Conservation (phyloP, 2,888 invertebrate genomes). For the Rhagophthalmus giganteus region DNA sequence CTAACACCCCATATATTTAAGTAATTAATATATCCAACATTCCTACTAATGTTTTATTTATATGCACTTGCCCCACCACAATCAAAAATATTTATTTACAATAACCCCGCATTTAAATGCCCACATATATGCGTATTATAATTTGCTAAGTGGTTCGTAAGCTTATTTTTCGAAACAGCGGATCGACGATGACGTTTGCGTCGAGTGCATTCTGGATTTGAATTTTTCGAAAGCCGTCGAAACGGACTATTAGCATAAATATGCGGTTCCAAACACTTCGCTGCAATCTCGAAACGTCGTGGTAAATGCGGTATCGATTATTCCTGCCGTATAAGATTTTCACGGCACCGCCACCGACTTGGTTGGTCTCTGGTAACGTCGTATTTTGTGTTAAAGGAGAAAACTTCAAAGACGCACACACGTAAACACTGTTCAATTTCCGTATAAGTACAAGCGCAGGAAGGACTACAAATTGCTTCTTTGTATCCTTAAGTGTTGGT, state of each 20-base stretch:
- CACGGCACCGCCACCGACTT: slow-evolving; percentile 27
- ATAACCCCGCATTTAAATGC: too few relatives aligned
- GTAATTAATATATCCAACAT: neutral
- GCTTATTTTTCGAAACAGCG: too few relatives aligned
- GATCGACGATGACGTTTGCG: too few relatives aligned
- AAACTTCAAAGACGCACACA: slow-evolving; percentile 32
- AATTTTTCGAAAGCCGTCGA: slow-evolving; percentile 36
- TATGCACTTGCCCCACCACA: too few relatives aligned
- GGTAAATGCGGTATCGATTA: slow-evolving; percentile 41
- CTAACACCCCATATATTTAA: slow-evolving; percentile 21
- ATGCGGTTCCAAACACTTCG: slow-evolving; percentile 40
- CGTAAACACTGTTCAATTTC: slow-evolving; percentile 36
- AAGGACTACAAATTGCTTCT: slow-evolving; percentile 42
- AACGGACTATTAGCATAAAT: slow-evolving; percentile 42
- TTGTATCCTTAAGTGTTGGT: slow-evolving; percentile 29
- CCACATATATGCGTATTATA: too few relatives aligned
- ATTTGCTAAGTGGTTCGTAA: too few relatives aligned
- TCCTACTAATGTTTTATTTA: too few relatives aligned
- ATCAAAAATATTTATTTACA: too few relatives aligned
- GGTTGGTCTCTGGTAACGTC: slow-evolving; percentile 31
- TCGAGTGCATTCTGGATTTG: too few relatives aligned
- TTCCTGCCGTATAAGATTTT: slow-evolving; percentile 40
- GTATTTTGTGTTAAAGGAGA: slow-evolving; percentile 34
- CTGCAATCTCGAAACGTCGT: slow-evolving; percentile 37
- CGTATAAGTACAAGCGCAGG: slow-evolving; percentile 38